Evolutionary conservation across 2,113 vertebrate genomes (phyloP).

Genomic region (Labrus mixtus): DNA sequence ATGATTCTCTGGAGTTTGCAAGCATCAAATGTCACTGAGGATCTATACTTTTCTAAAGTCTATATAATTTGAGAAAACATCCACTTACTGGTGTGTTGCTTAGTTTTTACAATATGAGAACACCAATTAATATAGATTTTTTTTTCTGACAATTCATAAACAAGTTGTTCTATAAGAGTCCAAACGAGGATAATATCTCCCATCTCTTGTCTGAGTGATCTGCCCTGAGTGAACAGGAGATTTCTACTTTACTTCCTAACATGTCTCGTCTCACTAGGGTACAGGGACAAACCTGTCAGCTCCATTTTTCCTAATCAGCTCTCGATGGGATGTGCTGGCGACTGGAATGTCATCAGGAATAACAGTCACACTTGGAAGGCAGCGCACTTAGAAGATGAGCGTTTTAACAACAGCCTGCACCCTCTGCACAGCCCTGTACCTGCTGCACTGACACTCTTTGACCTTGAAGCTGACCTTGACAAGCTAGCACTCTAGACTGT

Average conservation of each 20-base stretch:
- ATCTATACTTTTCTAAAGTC: slow-evolving; percentile 7
- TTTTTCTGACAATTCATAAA: neutral
- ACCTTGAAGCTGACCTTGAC: slow-evolving; percentile 45
- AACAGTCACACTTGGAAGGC: slow-evolving; percentile 62
- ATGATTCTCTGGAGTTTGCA: slow-evolving; percentile 36
- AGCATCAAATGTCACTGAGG: neutral
- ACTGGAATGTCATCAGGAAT: slow-evolving; percentile 71
- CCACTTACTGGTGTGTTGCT: neutral
- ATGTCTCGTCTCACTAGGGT: slow-evolving; percentile 31
- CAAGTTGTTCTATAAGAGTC: neutral
- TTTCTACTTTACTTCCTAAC: slow-evolving; percentile 48
- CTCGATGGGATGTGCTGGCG: slow-evolving; percentile 64
- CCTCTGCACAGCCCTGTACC: neutral
- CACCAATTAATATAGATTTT: neutral
- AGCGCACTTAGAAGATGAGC: slow-evolving; percentile 27
- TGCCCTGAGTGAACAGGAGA: slow-evolving; percentile 32
- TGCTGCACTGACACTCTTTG: slow-evolving; percentile 4
- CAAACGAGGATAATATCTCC: slow-evolving; percentile 7
- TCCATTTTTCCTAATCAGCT: slow-evolving; percentile 71
- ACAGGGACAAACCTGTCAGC: slow-evolving; percentile 73
- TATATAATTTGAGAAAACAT: neutral
- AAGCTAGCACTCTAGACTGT: neutral
- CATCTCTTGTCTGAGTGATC: slow-evolving; percentile 4
- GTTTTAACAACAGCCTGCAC: slow-evolving; percentile 14
- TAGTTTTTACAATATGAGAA: neutral